phyloP scores from a whole-genome alignment of 2,113 vertebrate genomes.

The Clinocottus analis region DNA sequence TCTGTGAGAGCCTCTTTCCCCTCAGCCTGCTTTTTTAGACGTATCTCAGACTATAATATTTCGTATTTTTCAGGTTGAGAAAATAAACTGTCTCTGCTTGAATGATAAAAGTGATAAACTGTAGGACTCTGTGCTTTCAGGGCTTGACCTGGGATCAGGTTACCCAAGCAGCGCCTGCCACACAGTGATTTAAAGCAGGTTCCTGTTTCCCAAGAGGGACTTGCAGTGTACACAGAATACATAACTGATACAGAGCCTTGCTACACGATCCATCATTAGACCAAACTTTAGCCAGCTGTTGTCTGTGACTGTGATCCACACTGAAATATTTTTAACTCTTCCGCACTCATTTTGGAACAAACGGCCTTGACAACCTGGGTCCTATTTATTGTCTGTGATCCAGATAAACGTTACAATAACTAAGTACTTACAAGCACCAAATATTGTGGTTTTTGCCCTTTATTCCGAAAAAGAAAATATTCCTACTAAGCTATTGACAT shows the following conservation, averaged over 20 bases:
- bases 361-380: background rate
- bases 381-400: conserved; percentile 14
- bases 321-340: conserved; percentile 13
- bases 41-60: conserved; percentile 26
- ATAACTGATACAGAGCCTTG: conserved; percentile 46
- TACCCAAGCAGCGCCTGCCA: conserved; percentile 61
- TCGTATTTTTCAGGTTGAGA: conserved; percentile 41
- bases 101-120: conserved; percentile 62
- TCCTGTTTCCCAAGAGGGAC: conserved; percentile 49
- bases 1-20: background rate
- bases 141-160: conserved; percentile 52
- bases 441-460: background rate
- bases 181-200: conserved; percentile 60
- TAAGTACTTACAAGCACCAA: background rate
- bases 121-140: conserved; percentile 7
- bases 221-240: conserved; percentile 47
- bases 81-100: conserved; percentile 50
- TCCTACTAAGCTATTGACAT: background rate
- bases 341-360: conserved; percentile 13
- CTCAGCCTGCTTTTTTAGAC: conserved; percentile 5
- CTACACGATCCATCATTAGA: conserved; percentile 50
- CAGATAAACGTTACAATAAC: background rate
- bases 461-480: background rate
- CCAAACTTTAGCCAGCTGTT: conserved; percentile 45
- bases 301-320: conserved; percentile 17